A percentile compares a stretch with the other conserved stretches of the same genome.
Conservation (phyloP, 2,888 invertebrate genomes). For the Acleris emargana region DNA sequence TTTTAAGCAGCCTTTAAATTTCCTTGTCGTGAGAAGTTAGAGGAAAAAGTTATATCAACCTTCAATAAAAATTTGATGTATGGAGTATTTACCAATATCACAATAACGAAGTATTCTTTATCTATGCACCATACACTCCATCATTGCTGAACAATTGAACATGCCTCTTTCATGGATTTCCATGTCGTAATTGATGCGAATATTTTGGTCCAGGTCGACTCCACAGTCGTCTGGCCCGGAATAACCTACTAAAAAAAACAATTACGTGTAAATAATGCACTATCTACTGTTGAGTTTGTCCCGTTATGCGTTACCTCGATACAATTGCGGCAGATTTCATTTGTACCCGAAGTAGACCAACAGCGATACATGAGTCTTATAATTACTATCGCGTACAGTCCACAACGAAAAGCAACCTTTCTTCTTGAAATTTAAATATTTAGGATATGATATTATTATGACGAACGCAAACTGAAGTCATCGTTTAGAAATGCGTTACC, state of each 20-base stretch:
- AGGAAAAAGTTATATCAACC: too few relatives aligned
- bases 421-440: neutral
- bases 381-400: slow-evolving; percentile 27
- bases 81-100: too few relatives aligned
- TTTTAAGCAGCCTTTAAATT: too few relatives aligned
- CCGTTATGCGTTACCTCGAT: slow-evolving; percentile 10
- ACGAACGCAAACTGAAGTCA: neutral
- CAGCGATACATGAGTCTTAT: slow-evolving; percentile 24
- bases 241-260: neutral
- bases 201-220: too few relatives aligned
- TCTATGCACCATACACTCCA: too few relatives aligned
- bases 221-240: neutral
- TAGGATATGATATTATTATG: too few relatives aligned
- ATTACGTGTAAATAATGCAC: neutral
- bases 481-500: neutral
- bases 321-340: slow-evolving; percentile 27
- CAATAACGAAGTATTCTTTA: too few relatives aligned
- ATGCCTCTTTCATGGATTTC: too few relatives aligned
- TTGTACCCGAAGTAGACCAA: slow-evolving; percentile 22
- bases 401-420: slow-evolving; percentile 2
- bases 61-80: too few relatives aligned
- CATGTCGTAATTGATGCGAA: too few relatives aligned
- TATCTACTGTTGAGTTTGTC: neutral
- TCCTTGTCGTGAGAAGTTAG: too few relatives aligned
- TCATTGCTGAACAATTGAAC: too few relatives aligned